Base-by-base conservation (phyloP, 2,113 vertebrate species). In the Calonectris borealis region DNA sequence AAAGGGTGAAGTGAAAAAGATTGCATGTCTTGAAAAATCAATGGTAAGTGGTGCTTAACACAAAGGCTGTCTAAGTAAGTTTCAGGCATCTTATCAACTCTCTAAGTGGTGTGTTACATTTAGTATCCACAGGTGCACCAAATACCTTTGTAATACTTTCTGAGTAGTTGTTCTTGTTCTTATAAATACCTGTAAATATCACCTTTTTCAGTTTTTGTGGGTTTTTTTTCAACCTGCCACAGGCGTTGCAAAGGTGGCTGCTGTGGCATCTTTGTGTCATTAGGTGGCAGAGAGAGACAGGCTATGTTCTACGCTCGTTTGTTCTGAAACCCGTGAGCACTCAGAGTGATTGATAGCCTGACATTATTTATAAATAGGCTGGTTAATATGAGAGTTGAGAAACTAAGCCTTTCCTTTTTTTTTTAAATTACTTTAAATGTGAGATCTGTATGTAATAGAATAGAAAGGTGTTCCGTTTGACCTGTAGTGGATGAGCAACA, bases 301-400 rank as follows among this genome's bases (percentile, higher is more conserved):
- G 97, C 97, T 97, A 27, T 96, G 91, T 98, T 96, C 98, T 98
- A 98, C 97, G 55, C 97, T 97, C 96, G 83, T 68, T 1, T 97
- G 97, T 20, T 94, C 97, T 44, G 83, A 19, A 58, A 6, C 66
- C 86, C 3, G 71, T 98, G 98, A 22, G 95, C 96, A 81, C 88
- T 96, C 86, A 52, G 97, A 97, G 98, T 98, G 98, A 97, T 98
- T 97, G 94, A 79, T 96, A 91, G 97, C 98, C 97, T 94, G 68
- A 98, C 98, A 98, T 13, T 2, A 1, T 29, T 13, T 31, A 12
- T 12, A 12, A 3, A 40, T 2, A 29, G 13, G 18, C 15, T 70
- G 55, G 38, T 32, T 49, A 1, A 4, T 1, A 0, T 16, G 34
- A n/a, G 6, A 1, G 27, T 9, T 72, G 9, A 36, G 10, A 40